Base-by-base conservation (phyloP, 2,797 vertebrate species). In the Ataeniobius toweri region DNA sequence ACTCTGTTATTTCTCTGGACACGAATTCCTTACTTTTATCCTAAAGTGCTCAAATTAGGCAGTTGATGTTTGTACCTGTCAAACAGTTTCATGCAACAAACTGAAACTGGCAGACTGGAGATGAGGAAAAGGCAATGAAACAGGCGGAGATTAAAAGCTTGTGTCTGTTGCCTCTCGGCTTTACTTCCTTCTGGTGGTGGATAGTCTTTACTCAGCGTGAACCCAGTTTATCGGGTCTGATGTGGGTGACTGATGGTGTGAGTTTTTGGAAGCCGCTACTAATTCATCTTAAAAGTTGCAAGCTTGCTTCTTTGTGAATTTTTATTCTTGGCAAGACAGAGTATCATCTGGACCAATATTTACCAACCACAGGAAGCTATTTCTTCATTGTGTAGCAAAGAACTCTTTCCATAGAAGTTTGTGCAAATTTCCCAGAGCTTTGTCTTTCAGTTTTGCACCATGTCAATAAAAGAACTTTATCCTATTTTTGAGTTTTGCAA, bases 181-280 rank as follows among this genome's bases (percentile, higher is more conserved):
- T 77, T 51, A 5, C 78, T 75, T 74, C 75, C 85, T 86, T 80
- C 82, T 88, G 81, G 76, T 83, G 72, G 44, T 85, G 85, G 82
- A 78, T 50, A n/a, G 80, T 88, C 88, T 83, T 74, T 82, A 89
- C 81, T 75, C 83, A 75, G 74, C 71, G 61, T 16, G 71, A 74
- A 78, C 72, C 0, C 67, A 86, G 80, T 86, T 88, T 82, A 89
- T 87, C 78, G 73, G 86, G 82, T 89, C 83, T 86, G 77, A 75
- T 80, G 78, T 20, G 41, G 83, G 71, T 91, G 86, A 92, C 82
- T 89, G 89, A 90, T 91, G 86, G 83, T 85, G 87, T 83, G 78
- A 73, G 76, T 89, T 91, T 81, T 83, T 76, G 80, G 84, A 89
- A 81, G 82, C 67, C n/a, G 69, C 75, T 9, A 83, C 44, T 72